These are phyloP conservation scores for Agapornis canus DNA, from an alignment of 2,797 vertebrate species.

Conservation along the genomic window DNA sequence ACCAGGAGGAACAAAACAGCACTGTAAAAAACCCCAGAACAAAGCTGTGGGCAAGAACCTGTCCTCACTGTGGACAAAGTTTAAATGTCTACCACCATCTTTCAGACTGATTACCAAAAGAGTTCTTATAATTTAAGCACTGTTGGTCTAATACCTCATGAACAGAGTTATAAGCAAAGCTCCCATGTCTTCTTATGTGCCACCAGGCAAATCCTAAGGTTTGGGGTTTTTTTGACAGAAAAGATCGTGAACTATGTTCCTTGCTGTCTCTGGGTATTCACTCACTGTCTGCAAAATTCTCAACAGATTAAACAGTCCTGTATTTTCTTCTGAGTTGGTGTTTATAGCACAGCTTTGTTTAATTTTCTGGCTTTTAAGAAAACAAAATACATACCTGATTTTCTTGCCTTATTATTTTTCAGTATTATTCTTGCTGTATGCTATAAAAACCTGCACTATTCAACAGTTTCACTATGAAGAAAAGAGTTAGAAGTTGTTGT, in stretches of 20 bases:
- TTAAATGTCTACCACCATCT: not conserved
- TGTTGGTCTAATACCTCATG: not conserved
- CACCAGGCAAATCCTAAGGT: not conserved
- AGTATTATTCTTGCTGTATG: not conserved
- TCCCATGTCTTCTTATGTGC: not conserved
- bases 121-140: not conserved
- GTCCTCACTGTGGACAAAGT: not conserved
- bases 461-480: not conserved
- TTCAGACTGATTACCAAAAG: not conserved
- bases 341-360: not conserved
- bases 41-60: not conserved
- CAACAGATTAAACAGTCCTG: not conserved
- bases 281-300: not conserved
- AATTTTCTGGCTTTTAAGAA: conserved; percentile 27
- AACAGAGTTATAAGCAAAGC: not conserved
- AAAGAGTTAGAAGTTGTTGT: not conserved
- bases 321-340: not conserved
- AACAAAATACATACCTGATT: not conserved
- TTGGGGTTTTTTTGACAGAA: not conserved
- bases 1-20: not conserved
- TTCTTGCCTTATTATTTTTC: not conserved
- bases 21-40: not conserved
- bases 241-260: not conserved
- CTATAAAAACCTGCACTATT: not conserved
- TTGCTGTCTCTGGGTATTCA: not conserved